A percentile compares a stretch with the other conserved stretches of the same genome.
phyloP scores from a whole-genome alignment of 2,888 invertebrate species.

The Cinara cedri region DNA sequence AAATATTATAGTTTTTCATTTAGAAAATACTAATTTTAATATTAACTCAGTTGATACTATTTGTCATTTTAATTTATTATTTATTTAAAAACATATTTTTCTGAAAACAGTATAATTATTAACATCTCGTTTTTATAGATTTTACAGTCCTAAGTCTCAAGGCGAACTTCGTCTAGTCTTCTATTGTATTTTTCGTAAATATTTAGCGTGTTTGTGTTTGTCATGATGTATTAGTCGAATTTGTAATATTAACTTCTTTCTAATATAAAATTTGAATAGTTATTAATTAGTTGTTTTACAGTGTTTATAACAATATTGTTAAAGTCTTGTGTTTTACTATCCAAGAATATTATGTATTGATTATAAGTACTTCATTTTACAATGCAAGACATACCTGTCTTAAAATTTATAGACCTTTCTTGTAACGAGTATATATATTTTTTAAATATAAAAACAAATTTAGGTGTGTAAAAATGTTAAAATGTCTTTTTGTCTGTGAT shows the following conservation, averaged over 20 bases:
- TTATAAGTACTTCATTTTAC: conserved; percentile 39
- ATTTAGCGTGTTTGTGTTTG: background rate
- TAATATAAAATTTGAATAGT: conserved; percentile 47
- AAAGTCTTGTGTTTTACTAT: conserved; percentile 50
- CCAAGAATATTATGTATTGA: conserved; percentile 25
- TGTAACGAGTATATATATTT: conserved; percentile 35
- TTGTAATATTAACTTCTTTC: conserved; percentile 38
- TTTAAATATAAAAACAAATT: conserved; percentile 40
- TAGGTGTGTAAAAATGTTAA: conserved; percentile 52
- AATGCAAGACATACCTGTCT: conserved; percentile 25
- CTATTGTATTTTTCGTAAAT: conserved; percentile 27
- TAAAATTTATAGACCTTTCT: conserved; percentile 37
- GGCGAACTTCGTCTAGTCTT: conserved; percentile 46
- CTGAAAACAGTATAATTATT: background rate
- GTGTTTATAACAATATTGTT: conserved; percentile 37
- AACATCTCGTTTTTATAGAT: conserved; percentile 18
- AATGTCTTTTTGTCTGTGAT: conserved; percentile 59
- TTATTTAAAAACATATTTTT: conserved; percentile 3
- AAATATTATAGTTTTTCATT: conserved; percentile 9
- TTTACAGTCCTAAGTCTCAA: conserved; percentile 25
- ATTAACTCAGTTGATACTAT: background rate
- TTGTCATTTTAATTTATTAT: conserved; percentile 7
- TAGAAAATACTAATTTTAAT: background rate
- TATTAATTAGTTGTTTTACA: conserved; percentile 43
- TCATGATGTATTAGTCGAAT: conserved; percentile 14